Percentiles rank a stretch among this genome's conserved stretches.
Conservation (phyloP, 2,888 invertebrate genomes). For the Osmoderma eremita region DNA sequence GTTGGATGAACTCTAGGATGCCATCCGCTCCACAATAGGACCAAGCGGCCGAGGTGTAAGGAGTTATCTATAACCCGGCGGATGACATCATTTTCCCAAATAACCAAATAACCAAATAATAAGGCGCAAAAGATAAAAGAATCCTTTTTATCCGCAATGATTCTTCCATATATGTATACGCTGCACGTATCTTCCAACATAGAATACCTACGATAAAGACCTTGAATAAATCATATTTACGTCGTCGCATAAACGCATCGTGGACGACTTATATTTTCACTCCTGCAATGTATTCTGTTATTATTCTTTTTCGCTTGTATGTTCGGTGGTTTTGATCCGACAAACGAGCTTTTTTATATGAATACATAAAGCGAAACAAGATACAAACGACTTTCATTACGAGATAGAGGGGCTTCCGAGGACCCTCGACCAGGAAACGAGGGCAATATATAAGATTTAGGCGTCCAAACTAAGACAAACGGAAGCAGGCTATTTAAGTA, state of each 20-base stretch:
- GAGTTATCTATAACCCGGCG: no score
- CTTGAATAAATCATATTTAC: not conserved
- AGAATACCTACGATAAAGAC: not conserved
- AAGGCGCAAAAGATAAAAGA: no score
- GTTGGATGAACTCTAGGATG: no score
- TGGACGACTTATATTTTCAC: no score
- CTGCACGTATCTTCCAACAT: not conserved
- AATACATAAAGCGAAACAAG: slow-evolving; percentile 35
- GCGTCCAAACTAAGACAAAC: slow-evolving; percentile 36
- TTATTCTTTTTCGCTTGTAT: slow-evolving; percentile 17
- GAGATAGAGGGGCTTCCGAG: slow-evolving; percentile 9
- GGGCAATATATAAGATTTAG: slow-evolving; percentile 38
- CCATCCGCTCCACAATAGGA: no score
- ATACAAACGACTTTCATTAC: slow-evolving; percentile 36
- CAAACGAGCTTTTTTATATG: slow-evolving; percentile 29
- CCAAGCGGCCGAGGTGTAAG: no score
- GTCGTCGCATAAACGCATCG: not conserved
- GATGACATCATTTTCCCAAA: no score
- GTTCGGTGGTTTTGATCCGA: slow-evolving; percentile 23
- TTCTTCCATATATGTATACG: no score
- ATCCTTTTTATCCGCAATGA: no score
- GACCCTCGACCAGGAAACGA: slow-evolving; percentile 20
- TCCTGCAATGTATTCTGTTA: slow-evolving; percentile 1
- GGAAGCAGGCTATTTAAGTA: slow-evolving; percentile 35
- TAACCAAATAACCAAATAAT: no score